A percentile compares a stretch with the other conserved stretches of the same genome.
Evolutionary conservation across 2,888 invertebrate species (phyloP).

Genomic region (Dolichomitus sp.): DNA sequence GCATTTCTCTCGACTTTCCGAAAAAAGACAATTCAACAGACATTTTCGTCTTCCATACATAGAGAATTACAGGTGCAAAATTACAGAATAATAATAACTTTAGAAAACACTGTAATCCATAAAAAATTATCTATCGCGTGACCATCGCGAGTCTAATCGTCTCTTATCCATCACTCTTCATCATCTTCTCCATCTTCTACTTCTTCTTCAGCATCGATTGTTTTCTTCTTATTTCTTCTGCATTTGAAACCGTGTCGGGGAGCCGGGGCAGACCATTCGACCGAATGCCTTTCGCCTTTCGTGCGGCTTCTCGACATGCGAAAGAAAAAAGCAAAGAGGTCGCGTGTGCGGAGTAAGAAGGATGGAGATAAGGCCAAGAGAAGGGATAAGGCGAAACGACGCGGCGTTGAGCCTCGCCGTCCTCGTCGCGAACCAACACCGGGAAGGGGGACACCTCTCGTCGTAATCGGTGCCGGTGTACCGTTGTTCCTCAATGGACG

Average conservation of each 20-base stretch:
- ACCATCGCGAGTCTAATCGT: not conserved
- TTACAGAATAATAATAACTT: no score
- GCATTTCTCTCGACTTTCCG: conserved; percentile 12
- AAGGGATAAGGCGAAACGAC: conserved; percentile 39
- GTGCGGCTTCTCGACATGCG: conserved; percentile 34
- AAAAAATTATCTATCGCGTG: no score
- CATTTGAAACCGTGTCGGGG: conserved; percentile 40
- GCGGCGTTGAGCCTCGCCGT: conserved; percentile 22
- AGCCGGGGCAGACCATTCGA: conserved; percentile 39
- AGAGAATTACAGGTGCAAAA: no score
- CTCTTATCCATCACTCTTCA: conserved; percentile 4
- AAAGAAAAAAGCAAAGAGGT: conserved; percentile 30
- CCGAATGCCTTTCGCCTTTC: conserved; percentile 49
- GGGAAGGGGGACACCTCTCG: conserved; percentile 38
- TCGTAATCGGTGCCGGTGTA: conserved; percentile 87
- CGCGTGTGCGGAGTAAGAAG: conserved; percentile 34
- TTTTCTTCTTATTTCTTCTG: not conserved
- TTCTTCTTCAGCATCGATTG: conserved; percentile 26
- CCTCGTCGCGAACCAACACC: conserved; percentile 45
- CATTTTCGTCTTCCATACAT: no score
- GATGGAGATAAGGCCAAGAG: conserved; percentile 21
- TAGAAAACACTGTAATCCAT: no score
- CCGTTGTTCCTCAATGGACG: conserved; percentile 87
- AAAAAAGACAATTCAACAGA: not conserved
- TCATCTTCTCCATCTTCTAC: conserved; percentile 1